A percentile compares a stretch with the other conserved stretches of the same genome.
These are phyloP conservation scores for Orchesella flavescens DNA, from an alignment of 2,888 invertebrate genomes.

Conservation along the genomic window DNA sequence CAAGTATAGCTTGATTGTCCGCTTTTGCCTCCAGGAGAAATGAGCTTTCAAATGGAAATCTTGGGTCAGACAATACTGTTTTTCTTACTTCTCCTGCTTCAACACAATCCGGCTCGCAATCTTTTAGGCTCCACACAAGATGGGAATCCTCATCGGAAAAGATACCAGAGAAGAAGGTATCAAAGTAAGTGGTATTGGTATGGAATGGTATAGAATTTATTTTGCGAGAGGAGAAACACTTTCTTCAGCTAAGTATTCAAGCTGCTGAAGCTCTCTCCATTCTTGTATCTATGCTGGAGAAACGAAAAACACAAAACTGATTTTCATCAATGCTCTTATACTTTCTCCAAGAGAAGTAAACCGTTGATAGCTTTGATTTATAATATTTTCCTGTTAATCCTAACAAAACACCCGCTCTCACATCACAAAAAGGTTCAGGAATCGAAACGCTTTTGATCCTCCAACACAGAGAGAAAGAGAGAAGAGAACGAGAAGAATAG, in stretches of 20 bases:
- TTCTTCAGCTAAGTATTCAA: background rate
- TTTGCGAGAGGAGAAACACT: constrained; percentile 23
- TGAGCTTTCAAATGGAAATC: constrained; percentile 56
- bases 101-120: background rate
- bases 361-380: constrained; percentile 60
- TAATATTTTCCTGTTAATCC: constrained; percentile 51
- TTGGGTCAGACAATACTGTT: constrained; percentile 43
- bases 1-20: background rate
- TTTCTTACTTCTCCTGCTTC: constrained; percentile 18
- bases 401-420: constrained; percentile 35
- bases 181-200: too few relatives aligned
- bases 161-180: background rate
- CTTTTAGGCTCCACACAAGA: background rate
- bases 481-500: constrained; percentile 43
- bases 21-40: constrained; percentile 43
- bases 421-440: constrained; percentile 33
- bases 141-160: constrained; percentile 1
- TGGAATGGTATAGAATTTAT: background rate
- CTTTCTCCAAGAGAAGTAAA: background rate
- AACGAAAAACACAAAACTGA: background rate
- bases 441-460: constrained; percentile 60
- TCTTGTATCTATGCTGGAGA: background rate
- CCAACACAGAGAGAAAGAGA: constrained; percentile 33
- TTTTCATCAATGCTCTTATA: constrained; percentile 10
- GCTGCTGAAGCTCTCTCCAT: background rate